Percentiles rank a stretch among this genome's conserved stretches.
Evolutionary conservation across 30 jellyfish, hydroid and myxozoan genomes (phyloP).

Genomic region (Hydractinia echinata): DNA sequence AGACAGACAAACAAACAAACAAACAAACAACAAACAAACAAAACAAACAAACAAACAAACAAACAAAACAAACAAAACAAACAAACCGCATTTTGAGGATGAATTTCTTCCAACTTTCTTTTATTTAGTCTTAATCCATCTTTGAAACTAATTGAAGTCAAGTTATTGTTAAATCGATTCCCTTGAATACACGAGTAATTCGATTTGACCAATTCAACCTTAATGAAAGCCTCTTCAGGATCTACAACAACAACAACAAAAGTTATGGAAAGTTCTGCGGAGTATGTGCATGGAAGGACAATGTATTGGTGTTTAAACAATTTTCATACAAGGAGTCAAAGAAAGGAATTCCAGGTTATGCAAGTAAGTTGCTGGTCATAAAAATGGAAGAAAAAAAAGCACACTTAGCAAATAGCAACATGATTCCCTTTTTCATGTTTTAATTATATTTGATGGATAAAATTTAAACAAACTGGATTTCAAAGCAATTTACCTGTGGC

Average conservation of each 20-base stretch:
- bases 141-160: conserved; percentile 25
- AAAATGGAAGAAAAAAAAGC: no score
- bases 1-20: no score
- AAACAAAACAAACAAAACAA: no score
- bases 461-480: background rate
- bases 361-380: no score
- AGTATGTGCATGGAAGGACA: background rate
- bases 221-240: conserved; percentile 21
- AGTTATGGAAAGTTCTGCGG: background rate
- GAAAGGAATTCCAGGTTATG: background rate
- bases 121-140: conserved; percentile 25
- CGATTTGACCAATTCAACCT: conserved; percentile 12
- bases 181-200: conserved; percentile 21
- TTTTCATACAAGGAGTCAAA: background rate
- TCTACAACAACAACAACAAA: conserved; percentile 11
- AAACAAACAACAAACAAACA: no score
- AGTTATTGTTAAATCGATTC: conserved; percentile 13
- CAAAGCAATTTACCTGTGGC: background rate
- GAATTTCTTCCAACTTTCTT: background rate
- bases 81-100: conserved; percentile 13
- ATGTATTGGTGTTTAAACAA: background rate
- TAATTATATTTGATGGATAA: no score
- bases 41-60: no score
- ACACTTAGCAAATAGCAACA: no score
- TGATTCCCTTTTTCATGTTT: no score